phyloP scores from a whole-genome alignment of 2,797 vertebrate genomes.

The Etheostoma nigrum region DNA sequence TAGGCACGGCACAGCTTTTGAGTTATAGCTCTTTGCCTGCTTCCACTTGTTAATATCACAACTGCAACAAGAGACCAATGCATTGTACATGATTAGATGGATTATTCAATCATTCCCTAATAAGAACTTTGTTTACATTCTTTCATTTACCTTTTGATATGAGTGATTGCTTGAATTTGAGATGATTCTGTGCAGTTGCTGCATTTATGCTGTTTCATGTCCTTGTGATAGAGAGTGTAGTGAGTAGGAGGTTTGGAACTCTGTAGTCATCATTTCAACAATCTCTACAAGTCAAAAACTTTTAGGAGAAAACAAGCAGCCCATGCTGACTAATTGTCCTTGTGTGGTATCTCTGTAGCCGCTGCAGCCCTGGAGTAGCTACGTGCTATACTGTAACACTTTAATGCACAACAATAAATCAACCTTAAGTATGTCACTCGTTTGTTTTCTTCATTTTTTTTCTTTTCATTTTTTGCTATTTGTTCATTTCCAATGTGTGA shows the following conservation, averaged over 20 bases:
- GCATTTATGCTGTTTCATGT: not conserved
- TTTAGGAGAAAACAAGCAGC: not conserved
- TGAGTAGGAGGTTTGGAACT: not conserved
- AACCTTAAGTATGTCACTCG: not conserved
- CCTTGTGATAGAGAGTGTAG: too few relatives aligned
- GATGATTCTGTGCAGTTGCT: not conserved
- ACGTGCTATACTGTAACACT: too few relatives aligned
- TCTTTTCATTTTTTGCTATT: not conserved
- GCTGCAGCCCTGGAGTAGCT: too few relatives aligned
- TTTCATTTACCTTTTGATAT: too few relatives aligned
- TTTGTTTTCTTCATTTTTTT: not conserved
- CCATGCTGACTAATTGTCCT: not conserved
- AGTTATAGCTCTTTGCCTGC: too few relatives aligned
- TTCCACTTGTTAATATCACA: not conserved
- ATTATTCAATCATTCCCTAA: not conserved
- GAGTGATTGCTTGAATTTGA: not conserved
- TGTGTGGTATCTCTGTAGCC: not conserved
- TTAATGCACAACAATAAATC: not conserved
- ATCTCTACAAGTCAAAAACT: not conserved
- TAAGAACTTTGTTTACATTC: too few relatives aligned
- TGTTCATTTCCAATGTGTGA: constrained; percentile 9
- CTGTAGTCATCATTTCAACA: not conserved
- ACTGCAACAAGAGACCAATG: not conserved
- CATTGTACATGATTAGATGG: not conserved
- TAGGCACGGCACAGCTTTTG: not conserved